A percentile compares a stretch with the other conserved stretches of the same genome.
phyloP scores from a whole-genome alignment of 2,888 invertebrate species.

The Tetramorium bicarinatum region DNA sequence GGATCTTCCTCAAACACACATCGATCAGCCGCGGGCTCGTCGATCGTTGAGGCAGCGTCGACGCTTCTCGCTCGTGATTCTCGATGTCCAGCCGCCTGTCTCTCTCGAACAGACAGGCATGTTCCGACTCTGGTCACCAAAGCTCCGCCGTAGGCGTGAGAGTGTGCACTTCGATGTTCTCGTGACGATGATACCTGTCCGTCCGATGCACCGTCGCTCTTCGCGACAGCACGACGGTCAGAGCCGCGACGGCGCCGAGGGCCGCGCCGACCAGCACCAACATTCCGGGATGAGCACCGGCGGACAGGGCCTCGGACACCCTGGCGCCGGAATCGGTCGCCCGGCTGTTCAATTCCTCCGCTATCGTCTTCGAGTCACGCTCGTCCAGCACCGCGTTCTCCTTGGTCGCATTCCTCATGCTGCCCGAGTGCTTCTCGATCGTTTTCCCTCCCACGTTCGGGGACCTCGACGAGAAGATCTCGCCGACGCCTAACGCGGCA shows the following conservation, averaged over 20 bases:
- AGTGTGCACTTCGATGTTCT: constrained; percentile 89
- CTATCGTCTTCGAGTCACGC: constrained; percentile 78
- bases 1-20: constrained; percentile 48
- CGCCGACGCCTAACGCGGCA: constrained; percentile 32
- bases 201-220: constrained; percentile 82
- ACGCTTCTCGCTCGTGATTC: constrained; percentile 81
- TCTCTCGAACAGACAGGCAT: constrained; percentile 69
- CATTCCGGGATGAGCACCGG: constrained; percentile 87
- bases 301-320: constrained; percentile 77
- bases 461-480: constrained; percentile 44
- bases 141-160: constrained; percentile 89
- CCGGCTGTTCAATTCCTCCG: constrained; percentile 81
- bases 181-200: constrained; percentile 82
- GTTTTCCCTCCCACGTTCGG: constrained; percentile 40
- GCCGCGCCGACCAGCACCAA: constrained; percentile 88
- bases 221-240: constrained; percentile 86
- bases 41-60: constrained; percentile 80
- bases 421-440: constrained; percentile 56
- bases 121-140: constrained; percentile 88
- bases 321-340: constrained; percentile 81
- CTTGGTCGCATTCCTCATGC: constrained; percentile 59
- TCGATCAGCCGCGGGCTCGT: constrained; percentile 55
- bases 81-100: constrained; percentile 82
- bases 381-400: constrained; percentile 56
- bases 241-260: constrained; percentile 88